Conservation (phyloP, 2,113 vertebrate genomes). For the Gnathonemus echidnorhynchus region DNA sequence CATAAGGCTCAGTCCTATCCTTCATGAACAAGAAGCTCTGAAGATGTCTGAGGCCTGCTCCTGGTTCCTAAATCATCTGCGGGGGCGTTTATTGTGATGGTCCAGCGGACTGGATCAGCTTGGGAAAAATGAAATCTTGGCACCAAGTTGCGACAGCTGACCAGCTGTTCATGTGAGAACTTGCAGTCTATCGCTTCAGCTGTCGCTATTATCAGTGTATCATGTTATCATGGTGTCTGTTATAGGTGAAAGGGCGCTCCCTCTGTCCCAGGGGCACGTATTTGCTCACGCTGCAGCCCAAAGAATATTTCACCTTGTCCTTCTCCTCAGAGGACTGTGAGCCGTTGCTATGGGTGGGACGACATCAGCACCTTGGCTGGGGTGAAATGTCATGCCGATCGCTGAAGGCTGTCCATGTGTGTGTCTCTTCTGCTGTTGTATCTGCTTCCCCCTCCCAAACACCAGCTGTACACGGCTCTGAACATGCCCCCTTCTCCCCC, state of each 20-base stretch:
- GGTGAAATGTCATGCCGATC: background rate
- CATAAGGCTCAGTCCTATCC: background rate
- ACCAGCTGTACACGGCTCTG: background rate
- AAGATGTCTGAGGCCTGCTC: background rate
- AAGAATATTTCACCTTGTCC: background rate
- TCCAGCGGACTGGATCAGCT: background rate
- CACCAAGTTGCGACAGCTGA: background rate
- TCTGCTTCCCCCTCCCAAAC: no score
- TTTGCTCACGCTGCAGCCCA: background rate
- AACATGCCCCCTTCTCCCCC: background rate
- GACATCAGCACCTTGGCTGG: background rate
- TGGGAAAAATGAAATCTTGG: background rate
- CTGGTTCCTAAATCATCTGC: background rate
- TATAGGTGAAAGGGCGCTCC: background rate
- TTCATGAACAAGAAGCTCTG: background rate
- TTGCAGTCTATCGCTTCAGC: background rate
- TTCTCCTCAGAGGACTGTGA: background rate
- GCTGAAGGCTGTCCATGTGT: background rate
- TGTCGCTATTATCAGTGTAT: background rate
- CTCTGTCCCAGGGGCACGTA: background rate
- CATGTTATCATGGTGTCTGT: background rate
- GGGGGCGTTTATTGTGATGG: background rate
- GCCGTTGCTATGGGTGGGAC: background rate
- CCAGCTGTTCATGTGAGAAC: background rate
- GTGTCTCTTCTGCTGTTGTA: background rate